Evolutionary conservation across 2,888 invertebrate species (phyloP).

Genomic region (Ormyrus rosae): DNA sequence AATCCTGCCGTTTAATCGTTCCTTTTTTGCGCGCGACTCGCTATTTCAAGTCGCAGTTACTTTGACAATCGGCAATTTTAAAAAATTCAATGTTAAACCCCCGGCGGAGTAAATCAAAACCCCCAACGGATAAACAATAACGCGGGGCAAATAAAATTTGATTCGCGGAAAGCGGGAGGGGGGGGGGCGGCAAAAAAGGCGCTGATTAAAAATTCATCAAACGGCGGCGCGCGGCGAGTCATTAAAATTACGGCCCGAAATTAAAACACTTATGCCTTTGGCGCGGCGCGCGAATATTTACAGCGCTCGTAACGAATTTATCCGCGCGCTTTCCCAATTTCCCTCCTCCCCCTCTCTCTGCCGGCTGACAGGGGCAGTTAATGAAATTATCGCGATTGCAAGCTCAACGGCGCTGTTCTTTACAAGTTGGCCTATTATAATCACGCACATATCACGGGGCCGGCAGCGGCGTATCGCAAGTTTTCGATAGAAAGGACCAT

Average conservation of each 20-base stretch:
- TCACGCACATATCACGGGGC: slow-evolving; percentile 28
- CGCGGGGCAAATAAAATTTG: not conserved
- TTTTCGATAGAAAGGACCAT: slow-evolving; percentile 50
- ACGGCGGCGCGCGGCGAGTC: not conserved
- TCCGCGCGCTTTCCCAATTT: slow-evolving; percentile 31
- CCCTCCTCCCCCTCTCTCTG: not conserved
- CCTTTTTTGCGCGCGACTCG: not conserved
- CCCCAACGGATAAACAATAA: not conserved
- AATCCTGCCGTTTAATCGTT: not conserved
- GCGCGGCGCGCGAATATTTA: slow-evolving; percentile 27
- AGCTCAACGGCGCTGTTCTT: slow-evolving; percentile 41
- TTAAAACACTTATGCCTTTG: slow-evolving; percentile 31
- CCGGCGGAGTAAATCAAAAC: slow-evolving; percentile 16
- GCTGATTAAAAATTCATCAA: slow-evolving; percentile 46
- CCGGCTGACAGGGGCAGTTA: slow-evolving; percentile 11
- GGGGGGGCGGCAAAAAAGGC: not conserved
- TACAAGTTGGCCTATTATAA: slow-evolving; percentile 51
- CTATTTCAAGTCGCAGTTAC: not conserved
- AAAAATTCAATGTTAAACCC: not conserved
- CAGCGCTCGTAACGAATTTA: slow-evolving; percentile 51
- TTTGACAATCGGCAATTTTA: slow-evolving; percentile 1
- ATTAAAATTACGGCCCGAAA: not conserved
- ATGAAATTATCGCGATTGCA: slow-evolving; percentile 54
- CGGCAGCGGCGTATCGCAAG: slow-evolving; percentile 38
- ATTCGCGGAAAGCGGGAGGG: not conserved